phyloP scores from a whole-genome alignment of 2,888 invertebrate genomes.

The Agrochola macilenta region DNA sequence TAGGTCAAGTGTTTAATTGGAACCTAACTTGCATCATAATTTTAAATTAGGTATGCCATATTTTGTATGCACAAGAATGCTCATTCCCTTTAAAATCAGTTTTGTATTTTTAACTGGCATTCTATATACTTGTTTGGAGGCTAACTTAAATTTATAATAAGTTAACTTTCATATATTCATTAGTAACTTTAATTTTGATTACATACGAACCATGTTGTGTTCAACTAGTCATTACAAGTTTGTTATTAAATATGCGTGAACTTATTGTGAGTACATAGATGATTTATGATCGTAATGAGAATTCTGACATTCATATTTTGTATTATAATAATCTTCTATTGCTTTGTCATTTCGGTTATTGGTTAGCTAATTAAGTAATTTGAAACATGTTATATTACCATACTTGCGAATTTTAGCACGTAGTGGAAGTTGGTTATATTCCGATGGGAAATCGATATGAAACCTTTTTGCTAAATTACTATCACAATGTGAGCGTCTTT shows the following conservation, averaged over 20 bases:
- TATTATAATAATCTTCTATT: slow-evolving; percentile 7
- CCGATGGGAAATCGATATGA: neutral
- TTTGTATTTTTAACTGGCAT: slow-evolving; percentile 1
- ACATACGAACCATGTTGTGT: slow-evolving; percentile 17
- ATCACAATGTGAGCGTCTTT: neutral
- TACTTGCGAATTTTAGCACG: neutral
- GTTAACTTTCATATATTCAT: slow-evolving; percentile 16
- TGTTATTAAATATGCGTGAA: slow-evolving; percentile 34
- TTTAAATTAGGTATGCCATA: slow-evolving; percentile 5
- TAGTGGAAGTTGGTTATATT: neutral
- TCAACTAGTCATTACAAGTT: slow-evolving; percentile 16
- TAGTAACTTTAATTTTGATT: slow-evolving; percentile 9
- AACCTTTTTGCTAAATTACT: neutral
- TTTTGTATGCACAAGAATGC: slow-evolving; percentile 27
- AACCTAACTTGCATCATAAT: slow-evolving; percentile 23
- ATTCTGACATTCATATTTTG: slow-evolving; percentile 12
- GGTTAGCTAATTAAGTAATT: slow-evolving; percentile 2
- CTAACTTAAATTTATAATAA: neutral
- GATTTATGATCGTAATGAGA: slow-evolving; percentile 31
- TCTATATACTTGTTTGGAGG: neutral
- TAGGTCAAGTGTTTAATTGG: slow-evolving; percentile 25
- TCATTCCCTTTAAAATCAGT: slow-evolving; percentile 1
- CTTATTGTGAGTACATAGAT: slow-evolving; percentile 29
- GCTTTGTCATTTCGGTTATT: neutral
- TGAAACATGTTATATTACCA: neutral